Conservation (phyloP, 2,113 vertebrate species). For the Hucho hucho region DNA sequence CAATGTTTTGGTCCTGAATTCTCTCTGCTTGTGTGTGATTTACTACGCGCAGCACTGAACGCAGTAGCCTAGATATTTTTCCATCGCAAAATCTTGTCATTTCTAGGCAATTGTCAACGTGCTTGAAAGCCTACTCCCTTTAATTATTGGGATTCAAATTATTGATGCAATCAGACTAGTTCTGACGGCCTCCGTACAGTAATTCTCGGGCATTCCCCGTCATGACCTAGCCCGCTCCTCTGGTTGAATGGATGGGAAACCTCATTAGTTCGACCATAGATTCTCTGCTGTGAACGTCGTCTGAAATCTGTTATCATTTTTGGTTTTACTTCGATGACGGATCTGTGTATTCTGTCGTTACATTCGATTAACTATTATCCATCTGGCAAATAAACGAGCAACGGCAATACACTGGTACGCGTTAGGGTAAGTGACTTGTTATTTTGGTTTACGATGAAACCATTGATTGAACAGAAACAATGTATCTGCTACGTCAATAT, state of each 20-base stretch:
- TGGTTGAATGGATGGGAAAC: slow-evolving; percentile 65
- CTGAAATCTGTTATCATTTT: slow-evolving; percentile 14
- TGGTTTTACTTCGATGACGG: slow-evolving; percentile 29
- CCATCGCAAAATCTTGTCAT: background rate
- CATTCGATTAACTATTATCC: slow-evolving; percentile 6
- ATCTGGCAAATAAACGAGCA: slow-evolving; percentile 38
- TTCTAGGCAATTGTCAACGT: background rate
- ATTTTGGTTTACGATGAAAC: slow-evolving; percentile 13
- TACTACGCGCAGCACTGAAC: background rate
- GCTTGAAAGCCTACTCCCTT: background rate
- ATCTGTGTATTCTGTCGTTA: slow-evolving; percentile 22
- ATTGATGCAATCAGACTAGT: slow-evolving; percentile 12
- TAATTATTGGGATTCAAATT: slow-evolving; percentile 9
- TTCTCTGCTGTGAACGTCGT: slow-evolving; percentile 16
- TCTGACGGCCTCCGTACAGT: slow-evolving; percentile 13
- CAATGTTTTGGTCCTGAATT: slow-evolving; percentile 57
- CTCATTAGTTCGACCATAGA: slow-evolving; percentile 41
- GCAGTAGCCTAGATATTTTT: background rate
- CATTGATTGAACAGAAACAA: background rate
- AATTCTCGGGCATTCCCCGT: slow-evolving; percentile 47
- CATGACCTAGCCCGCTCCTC: slow-evolving; percentile 59
- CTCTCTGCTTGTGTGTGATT: background rate
- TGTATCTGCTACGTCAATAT: background rate
- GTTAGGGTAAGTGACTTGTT: slow-evolving; percentile 63
- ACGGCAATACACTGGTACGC: slow-evolving; percentile 38